A percentile compares a stretch with the other conserved stretches of the same genome.
phyloP scores from a whole-genome alignment of 2,888 invertebrate genomes.

The Harpalus rubripes region DNA sequence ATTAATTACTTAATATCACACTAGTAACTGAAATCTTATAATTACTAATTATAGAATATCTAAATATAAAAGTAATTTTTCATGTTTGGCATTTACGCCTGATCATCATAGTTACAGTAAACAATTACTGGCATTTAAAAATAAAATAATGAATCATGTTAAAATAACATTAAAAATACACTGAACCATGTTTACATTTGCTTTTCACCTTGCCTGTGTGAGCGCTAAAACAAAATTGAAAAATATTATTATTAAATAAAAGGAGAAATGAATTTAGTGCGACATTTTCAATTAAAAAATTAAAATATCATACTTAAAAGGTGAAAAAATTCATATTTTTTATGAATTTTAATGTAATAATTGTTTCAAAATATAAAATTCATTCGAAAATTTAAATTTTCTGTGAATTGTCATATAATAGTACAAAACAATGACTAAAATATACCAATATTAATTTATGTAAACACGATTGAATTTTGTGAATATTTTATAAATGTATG shows the following conservation, averaged over 20 bases:
- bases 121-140: slow-evolving; percentile 22
- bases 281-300: not conserved
- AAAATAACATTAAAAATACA: slow-evolving; percentile 39
- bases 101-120: slow-evolving; percentile 23
- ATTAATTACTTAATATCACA: slow-evolving; percentile 7
- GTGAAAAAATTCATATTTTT: not conserved
- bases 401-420: too few species aligned
- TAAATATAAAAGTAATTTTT: slow-evolving; percentile 31
- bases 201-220: not conserved
- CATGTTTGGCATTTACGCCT: slow-evolving; percentile 19
- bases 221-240: not conserved
- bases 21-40: slow-evolving; percentile 10
- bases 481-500: too few species aligned
- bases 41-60: slow-evolving; percentile 15
- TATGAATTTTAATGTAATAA: not conserved
- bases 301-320: not conserved
- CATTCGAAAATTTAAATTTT: not conserved
- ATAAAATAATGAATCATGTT: slow-evolving; percentile 30
- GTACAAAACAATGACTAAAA: too few species aligned
- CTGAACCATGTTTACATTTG: slow-evolving; percentile 1
- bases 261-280: slow-evolving; percentile 10
- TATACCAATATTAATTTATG: too few species aligned
- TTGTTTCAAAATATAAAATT: not conserved
- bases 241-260: slow-evolving; percentile 29
- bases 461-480: too few species aligned